Percentiles rank a stretch among this genome's conserved stretches.
phyloP scores from a whole-genome alignment of 2,888 invertebrate genomes.

The Sinelater perroti region DNA sequence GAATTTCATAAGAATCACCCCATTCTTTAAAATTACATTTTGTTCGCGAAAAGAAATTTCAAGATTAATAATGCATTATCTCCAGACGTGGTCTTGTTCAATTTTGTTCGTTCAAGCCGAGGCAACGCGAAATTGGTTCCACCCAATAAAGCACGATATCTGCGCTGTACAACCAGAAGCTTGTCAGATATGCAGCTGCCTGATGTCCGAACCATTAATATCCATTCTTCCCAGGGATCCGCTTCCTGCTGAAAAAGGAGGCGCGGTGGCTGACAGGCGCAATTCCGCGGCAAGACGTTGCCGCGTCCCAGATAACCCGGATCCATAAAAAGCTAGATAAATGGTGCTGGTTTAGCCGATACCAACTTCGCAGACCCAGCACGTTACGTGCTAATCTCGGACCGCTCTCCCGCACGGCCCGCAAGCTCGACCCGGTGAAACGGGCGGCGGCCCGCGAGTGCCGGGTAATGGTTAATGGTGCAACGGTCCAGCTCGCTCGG shows the following conservation, averaged over 20 bases:
- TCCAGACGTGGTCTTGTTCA: no score
- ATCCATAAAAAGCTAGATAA: conserved; percentile 32
- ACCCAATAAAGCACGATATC: no score
- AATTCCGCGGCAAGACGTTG: conserved; percentile 16
- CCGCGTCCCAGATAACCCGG: conserved; percentile 10
- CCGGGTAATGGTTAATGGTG: conserved; percentile 3
- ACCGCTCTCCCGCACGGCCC: conserved; percentile 13
- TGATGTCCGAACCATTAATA: conserved; percentile 16
- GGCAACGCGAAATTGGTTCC: no score
- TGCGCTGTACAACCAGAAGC: no score
- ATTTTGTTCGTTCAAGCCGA: no score
- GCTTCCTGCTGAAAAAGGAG: not conserved
- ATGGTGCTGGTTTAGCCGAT: conserved; percentile 29
- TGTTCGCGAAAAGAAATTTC: no score
- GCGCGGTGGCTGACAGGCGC: not conserved
- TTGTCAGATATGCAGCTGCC: no score
- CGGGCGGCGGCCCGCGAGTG: conserved; percentile 10
- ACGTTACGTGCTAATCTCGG: conserved; percentile 27
- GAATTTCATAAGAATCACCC: no score
- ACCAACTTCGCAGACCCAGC: conserved; percentile 24
- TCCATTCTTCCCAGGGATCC: conserved; percentile 1
- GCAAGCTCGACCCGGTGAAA: conserved; percentile 9
- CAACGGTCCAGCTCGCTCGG: conserved; percentile 19
- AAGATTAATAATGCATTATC: no score
- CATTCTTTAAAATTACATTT: no score